Evolutionary conservation across 53 echinoderm and acorn worm species (phyloP).

Genomic region (Crossaster papposus): DNA sequence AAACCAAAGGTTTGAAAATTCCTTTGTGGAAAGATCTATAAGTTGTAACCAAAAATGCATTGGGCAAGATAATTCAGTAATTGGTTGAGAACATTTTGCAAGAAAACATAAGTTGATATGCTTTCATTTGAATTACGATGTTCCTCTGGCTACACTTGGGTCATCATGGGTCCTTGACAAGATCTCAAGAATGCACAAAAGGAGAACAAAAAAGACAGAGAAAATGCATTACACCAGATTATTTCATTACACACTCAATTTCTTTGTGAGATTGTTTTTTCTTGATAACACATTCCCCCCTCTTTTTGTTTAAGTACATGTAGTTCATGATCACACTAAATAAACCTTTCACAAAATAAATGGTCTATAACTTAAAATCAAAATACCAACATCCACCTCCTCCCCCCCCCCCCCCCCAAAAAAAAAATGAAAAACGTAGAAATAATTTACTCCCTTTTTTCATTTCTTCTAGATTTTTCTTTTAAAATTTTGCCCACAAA

Average conservation of each 20-base stretch:
- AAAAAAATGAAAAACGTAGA: background rate
- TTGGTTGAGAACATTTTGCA: too few species aligned
- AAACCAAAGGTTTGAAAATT: too few species aligned
- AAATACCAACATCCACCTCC: background rate
- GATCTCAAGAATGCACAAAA: conserved; percentile 49
- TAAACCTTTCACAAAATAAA: background rate
- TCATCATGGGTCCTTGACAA: background rate
- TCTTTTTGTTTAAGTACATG: too few species aligned
- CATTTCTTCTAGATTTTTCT: background rate
- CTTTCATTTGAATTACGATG: background rate
- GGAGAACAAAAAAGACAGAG: conserved; percentile 49
- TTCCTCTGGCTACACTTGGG: background rate
- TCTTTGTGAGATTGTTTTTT: background rate
- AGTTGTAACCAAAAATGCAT: too few species aligned
- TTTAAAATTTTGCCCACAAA: background rate
- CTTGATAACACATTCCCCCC: too few species aligned
- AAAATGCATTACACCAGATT: conserved; percentile 34
- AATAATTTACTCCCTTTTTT: background rate
- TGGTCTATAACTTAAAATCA: background rate
- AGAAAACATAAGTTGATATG: background rate
- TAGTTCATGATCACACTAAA: background rate
- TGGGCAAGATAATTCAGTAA: too few species aligned
- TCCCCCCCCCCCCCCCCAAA: too few species aligned
- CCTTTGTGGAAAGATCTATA: too few species aligned
- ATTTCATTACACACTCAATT: background rate